Evolutionary conservation across 2,113 vertebrate genomes (phyloP), one percentile per base, ranked within the genome.

Genomic region (Eulacestoma nigropectus): DNA sequence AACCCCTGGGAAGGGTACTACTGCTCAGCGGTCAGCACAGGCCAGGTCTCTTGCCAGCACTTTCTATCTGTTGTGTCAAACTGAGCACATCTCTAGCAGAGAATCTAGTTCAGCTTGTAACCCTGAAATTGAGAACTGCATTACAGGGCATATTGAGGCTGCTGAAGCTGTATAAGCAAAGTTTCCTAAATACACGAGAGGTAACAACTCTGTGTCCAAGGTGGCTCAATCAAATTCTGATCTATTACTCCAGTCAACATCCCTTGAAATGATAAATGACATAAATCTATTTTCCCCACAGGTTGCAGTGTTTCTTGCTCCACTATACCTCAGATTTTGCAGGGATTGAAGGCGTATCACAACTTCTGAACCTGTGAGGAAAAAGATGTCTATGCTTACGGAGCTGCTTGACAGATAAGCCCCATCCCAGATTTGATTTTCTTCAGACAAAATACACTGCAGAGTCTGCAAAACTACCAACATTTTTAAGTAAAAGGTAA

Each of bases 121-220:
- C 25, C 25, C 68, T 87, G 35, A 70, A 59, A 39, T 0, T 59
- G 30, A 79, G 18, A 50, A 35, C 19, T 29, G 23, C 30, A n/a
- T 59, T 65, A 59, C 22, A 74, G 39, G 18, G 10, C 46, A 57
- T 0, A 0, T 1, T 26, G 25, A 19, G 4, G 50, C 53, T 27
- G 33, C 62, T 52, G 26, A 30, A 68, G 44, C 29, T 67, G 29
- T 55, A 20, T 55, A 22, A 50, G 35, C 21, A 37, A 78, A 52
- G 49, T 44, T 96, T 75, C 62, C 47, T 75, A 67, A 70, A 53
- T 20, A 64, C 25, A 53, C 33, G 26, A 50, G 42, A 44, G 16
- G 21, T 50, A 68, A 83, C 42, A 47, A 50, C 19, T 35, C 16
- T 46, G 23, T 35, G 29, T 39, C 33, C 4, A 2, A 49, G 26